phyloP scores from a whole-genome alignment of 2,888 invertebrate species.

The Liposcelis brunnea region DNA sequence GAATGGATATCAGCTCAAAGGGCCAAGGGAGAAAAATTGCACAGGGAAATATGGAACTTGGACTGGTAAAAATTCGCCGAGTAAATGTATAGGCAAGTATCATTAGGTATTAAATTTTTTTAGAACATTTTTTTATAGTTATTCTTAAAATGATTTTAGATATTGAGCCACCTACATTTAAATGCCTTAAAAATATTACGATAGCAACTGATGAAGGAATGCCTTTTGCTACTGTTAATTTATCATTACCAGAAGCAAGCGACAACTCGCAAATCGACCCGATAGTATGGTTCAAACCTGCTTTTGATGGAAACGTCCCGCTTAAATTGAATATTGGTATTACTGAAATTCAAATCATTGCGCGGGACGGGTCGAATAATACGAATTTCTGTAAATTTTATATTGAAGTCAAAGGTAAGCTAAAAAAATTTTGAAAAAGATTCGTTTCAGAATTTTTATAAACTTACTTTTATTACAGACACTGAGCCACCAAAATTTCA shows the following conservation, averaged over 20 bases:
- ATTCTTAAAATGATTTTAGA: conserved; percentile 27
- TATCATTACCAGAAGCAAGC: conserved; percentile 30
- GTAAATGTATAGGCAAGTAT: conserved; percentile 31
- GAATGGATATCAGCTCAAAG: conserved; percentile 38
- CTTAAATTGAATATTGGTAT: conserved; percentile 32
- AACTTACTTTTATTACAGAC: neutral
- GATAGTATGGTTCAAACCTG: neutral
- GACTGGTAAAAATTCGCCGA: conserved; percentile 29
- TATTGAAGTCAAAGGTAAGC: conserved; percentile 39
- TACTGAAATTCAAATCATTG: conserved; percentile 38
- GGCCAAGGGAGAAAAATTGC: conserved; percentile 35
- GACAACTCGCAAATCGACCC: conserved; percentile 21
- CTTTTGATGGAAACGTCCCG: neutral
- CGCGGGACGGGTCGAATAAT: conserved; percentile 39
- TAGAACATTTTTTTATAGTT: conserved; percentile 8
- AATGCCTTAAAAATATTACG: conserved; percentile 36
- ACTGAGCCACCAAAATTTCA: neutral
- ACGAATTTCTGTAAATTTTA: conserved; percentile 37
- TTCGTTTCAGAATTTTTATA: too few species aligned
- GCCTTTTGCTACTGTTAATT: conserved; percentile 33
- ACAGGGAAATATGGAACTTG: conserved; percentile 36
- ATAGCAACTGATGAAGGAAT: conserved; percentile 29
- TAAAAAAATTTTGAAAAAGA: neutral
- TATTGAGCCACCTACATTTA: conserved; percentile 35
- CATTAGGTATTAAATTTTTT: conserved; percentile 5